Evolutionary conservation across 2,888 invertebrate genomes (phyloP).

Genomic region (Eilema sororculum): DNA sequence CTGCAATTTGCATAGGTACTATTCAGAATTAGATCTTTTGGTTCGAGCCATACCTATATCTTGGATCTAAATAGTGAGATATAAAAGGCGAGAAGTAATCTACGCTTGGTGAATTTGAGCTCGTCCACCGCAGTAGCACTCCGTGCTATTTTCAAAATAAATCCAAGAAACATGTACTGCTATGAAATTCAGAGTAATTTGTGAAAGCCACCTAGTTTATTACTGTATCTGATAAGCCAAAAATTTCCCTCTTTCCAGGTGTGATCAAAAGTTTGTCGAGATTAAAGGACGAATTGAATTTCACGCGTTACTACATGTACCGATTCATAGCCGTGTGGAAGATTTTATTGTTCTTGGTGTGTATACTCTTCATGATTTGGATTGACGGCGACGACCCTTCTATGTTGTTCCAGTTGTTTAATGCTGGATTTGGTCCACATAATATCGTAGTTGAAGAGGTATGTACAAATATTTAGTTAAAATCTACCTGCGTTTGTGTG

Average conservation of each 20-base stretch:
- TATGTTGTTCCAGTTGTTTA: conserved; percentile 92
- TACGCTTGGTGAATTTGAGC: no score
- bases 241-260: conserved; percentile 70
- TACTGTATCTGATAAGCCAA: background rate
- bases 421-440: conserved; percentile 92
- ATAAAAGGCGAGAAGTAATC: no score
- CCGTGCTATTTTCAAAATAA: no score
- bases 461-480: background rate
- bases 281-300: conserved; percentile 92
- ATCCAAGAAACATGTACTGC: no score
- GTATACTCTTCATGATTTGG: conserved; percentile 91
- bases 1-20: background rate
- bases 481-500: no score
- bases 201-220: background rate
- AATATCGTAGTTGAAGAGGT: conserved; percentile 93
- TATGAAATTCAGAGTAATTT: background rate
- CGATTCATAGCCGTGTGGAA: conserved; percentile 97
- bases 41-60: no score
- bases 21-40: no score
- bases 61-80: no score
- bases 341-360: conserved; percentile 92
- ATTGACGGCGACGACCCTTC: conserved; percentile 92
- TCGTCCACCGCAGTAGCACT: no score
- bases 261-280: conserved; percentile 91
- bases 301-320: conserved; percentile 95